These are phyloP conservation scores for Junonia oenone DNA, from an alignment of 2,888 invertebrate genomes.

Conservation along the genomic window DNA sequence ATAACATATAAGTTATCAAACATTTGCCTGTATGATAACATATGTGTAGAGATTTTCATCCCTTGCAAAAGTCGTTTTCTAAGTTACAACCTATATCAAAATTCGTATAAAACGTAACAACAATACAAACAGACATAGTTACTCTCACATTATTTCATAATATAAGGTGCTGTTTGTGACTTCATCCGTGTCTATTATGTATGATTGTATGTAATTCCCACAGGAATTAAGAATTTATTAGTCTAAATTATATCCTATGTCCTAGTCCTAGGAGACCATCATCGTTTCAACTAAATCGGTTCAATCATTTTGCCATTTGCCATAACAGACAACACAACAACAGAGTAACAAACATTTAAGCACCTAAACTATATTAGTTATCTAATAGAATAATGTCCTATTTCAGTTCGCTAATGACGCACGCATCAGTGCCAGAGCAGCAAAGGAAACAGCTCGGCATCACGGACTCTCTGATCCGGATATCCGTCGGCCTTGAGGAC, in stretches of 20 bases:
- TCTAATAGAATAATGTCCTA: conserved; percentile 84
- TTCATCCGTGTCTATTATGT: too few relatives aligned
- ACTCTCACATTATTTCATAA: too few relatives aligned
- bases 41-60: background rate
- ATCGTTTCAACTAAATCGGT: too few relatives aligned
- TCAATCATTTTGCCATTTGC: too few relatives aligned
- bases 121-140: too few relatives aligned
- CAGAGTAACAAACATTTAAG: too few relatives aligned
- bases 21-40: background rate
- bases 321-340: background rate
- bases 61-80: background rate
- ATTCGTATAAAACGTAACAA: background rate
- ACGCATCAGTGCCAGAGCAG: conserved; percentile 91
- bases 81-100: background rate
- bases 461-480: conserved; percentile 88
- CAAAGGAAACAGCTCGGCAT: conserved; percentile 87
- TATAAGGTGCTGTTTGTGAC: too few relatives aligned
- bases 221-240: too few relatives aligned
- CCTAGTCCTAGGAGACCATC: too few relatives aligned
- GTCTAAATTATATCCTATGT: too few relatives aligned
- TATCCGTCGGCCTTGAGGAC: conserved; percentile 95
- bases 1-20: background rate
- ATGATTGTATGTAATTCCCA: too few relatives aligned
- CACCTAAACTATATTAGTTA: conserved; percentile 73
- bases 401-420: conserved; percentile 93